Evolutionary conservation across 2,113 vertebrate species (phyloP).

Genomic region (Buteo buteo): DNA sequence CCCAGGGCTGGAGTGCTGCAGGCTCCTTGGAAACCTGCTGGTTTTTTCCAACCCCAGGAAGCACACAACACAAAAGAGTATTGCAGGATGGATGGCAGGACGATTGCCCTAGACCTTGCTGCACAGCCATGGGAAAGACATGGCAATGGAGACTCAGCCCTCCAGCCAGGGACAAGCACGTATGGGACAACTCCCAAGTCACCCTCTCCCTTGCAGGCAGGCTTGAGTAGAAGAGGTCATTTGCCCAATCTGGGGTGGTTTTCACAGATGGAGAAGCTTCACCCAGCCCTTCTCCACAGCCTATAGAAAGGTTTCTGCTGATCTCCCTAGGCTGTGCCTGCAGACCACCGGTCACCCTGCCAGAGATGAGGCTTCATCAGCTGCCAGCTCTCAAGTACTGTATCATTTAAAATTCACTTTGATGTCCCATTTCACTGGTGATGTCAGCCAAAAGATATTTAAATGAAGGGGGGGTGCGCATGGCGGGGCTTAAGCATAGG

Average conservation of each 20-base stretch:
- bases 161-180: accelerated
- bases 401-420: not conserved
- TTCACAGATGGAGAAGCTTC: not conserved
- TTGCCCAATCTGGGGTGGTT: not conserved
- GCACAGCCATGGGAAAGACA: accelerated
- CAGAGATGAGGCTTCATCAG: not conserved
- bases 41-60: not conserved
- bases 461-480: not conserved
- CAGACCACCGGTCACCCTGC: not conserved
- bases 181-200: accelerated
- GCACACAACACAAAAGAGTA: accelerated
- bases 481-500: not conserved
- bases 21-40: not conserved
- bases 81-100: not conserved
- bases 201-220: not conserved
- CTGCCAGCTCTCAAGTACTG: not conserved
- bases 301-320: not conserved
- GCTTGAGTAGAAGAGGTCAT: not conserved
- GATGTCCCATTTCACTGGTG: not conserved
- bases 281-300: not conserved
- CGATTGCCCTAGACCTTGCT: not conserved
- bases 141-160: not conserved
- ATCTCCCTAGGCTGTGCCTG: not conserved
- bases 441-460: slow-evolving; percentile 8
- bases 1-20: not conserved